phyloP scores from a whole-genome alignment of 2,888 invertebrate genomes.

The Dichetophora obliterata region DNA sequence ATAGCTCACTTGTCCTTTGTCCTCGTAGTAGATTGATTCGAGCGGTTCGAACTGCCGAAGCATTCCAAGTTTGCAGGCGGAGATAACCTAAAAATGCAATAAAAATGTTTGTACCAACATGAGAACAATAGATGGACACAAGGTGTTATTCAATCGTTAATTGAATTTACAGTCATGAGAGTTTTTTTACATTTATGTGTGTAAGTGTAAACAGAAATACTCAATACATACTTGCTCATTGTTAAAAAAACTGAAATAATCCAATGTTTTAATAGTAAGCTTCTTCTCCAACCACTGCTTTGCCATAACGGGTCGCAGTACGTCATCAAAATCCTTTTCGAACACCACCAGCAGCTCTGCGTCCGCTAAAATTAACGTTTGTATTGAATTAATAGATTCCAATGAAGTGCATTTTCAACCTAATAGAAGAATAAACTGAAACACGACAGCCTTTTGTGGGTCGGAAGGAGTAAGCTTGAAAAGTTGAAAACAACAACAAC shows the following conservation, averaged over 20 bases:
- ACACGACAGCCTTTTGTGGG: not conserved
- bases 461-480: not conserved
- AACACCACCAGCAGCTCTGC: slow-evolving; percentile 77
- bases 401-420: not conserved
- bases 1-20: slow-evolving; percentile 60
- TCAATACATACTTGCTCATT: slow-evolving; percentile 56
- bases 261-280: slow-evolving; percentile 58
- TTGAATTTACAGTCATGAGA: no score
- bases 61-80: slow-evolving; percentile 57
- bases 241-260: slow-evolving; percentile 63
- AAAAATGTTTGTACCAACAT: not conserved
- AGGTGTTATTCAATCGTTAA: no score
- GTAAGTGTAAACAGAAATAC: no score
- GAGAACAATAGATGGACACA: no score
- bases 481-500: slow-evolving; percentile 1
- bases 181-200: no score
- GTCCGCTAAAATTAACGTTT: slow-evolving; percentile 64
- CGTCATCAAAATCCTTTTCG: slow-evolving; percentile 71
- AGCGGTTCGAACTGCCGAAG: slow-evolving; percentile 63
- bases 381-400: slow-evolving; percentile 6
- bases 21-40: slow-evolving; percentile 63
- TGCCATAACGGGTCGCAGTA: slow-evolving; percentile 61
- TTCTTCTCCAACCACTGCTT: slow-evolving; percentile 63
- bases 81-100: slow-evolving; percentile 49
- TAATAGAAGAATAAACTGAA: not conserved